A percentile compares a stretch with the other conserved stretches of the same genome.
These are phyloP conservation scores for Oriolus oriolus DNA, from an alignment of 2,113 vertebrate genomes.

Conservation along the genomic window DNA sequence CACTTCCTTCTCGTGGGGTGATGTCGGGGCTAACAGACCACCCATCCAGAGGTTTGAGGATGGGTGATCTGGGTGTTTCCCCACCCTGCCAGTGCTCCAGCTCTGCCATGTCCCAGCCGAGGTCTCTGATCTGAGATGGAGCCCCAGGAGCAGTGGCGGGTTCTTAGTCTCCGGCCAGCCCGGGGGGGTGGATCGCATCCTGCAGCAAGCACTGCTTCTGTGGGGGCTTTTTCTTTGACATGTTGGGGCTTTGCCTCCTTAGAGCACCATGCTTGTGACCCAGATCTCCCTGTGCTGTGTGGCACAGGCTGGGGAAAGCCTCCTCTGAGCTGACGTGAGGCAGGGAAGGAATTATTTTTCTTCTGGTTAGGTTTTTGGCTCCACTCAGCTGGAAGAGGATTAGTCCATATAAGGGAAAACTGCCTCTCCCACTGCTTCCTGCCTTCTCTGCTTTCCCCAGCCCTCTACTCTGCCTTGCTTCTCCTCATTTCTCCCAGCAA, in stretches of 20 bases:
- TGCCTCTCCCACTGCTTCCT: not conserved
- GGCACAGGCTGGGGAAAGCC: not conserved
- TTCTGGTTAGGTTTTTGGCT: constrained; percentile 41
- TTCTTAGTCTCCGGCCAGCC: not conserved
- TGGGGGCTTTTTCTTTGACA: not conserved
- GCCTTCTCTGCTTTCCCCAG: not conserved
- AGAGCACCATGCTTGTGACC: not conserved
- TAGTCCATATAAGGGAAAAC: constrained; percentile 70
- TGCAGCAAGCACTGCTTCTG: not conserved
- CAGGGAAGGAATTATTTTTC: not conserved
- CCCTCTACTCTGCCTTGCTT: not conserved
- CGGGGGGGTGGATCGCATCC: not conserved
- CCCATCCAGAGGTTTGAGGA: not conserved
- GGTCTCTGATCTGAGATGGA: not conserved
- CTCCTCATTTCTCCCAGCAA: not conserved
- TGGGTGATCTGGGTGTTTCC: not conserved
- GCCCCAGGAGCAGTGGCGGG: rapidly evolving
- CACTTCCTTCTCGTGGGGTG: not conserved
- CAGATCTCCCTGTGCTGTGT: not conserved
- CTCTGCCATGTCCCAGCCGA: not conserved
- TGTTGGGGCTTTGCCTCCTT: not conserved
- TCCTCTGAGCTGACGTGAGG: not conserved
- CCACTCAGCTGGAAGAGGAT: constrained; percentile 26
- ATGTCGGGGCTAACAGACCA: rapidly evolving
- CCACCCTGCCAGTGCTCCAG: not conserved